Base-by-base conservation (phyloP, 1,140 invertebrate species). In the Ptiloglossa arizonensis region DNA sequence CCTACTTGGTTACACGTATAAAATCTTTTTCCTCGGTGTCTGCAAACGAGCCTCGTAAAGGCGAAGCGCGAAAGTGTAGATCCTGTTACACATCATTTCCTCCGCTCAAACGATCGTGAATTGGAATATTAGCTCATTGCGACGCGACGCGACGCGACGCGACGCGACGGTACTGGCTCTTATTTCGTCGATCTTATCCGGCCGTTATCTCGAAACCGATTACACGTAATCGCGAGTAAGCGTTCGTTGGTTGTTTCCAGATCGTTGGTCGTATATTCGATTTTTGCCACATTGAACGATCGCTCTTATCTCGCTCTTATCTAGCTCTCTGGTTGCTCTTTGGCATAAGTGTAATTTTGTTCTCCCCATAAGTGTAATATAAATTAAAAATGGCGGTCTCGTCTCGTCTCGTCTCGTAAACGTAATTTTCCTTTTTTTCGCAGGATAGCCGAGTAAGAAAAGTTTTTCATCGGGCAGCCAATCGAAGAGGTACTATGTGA, bases 1-100 rank as follows among this genome's bases (percentile, higher is more conserved):
- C 81, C 81, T 68, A 84, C 44, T 79, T 84, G 46, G 15, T 15
- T 32, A 35, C 44, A 59, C 59, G 29, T 29, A 66, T 24, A 35
- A 8, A 50, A 79, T 82, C 69, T 77, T n/a, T n/a, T n/a, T 70
- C 48, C 59, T 82, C 38, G 56, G 59, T 15, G 48, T 57, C n/a
- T 62, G 52, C n/a, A 73, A 63, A 62, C 59, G 48, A 79, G 46
- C 48, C 29, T 38, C 35, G 70, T 41, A 38, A 56, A 66, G 66
- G 22, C 48, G 11, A 19, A 41, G 27, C 13, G 19, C 38, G 13
- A 70, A 60, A 27, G 44, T 69, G 19, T 56, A 60, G 24, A 64
- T 54, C 46, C 11, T 32, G n/a, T 56, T 60, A 52, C 8, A 11
- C 19, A 29, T 69, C n/a, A 72, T 46, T 72, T 78, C 35, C 44